These are phyloP conservation scores for Pseudomyrmex sp. DNA, from an alignment of 1,140 invertebrate species.

Conservation along the genomic window DNA sequence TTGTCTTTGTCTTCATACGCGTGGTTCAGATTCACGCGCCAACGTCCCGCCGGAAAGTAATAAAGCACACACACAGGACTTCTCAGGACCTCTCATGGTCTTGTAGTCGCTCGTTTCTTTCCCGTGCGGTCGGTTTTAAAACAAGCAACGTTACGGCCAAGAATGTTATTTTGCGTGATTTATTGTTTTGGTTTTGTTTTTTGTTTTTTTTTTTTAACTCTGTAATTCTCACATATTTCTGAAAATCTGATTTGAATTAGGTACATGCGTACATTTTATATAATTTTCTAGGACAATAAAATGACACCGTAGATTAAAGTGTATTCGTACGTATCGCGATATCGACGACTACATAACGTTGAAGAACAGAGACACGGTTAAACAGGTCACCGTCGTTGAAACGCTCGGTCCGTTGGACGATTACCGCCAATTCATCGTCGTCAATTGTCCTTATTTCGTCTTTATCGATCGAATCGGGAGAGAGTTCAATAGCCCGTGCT, in stretches of 20 bases:
- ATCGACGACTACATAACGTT: constrained; percentile 10
- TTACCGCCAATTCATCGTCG: constrained; percentile 6
- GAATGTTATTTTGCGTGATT: too few species aligned
- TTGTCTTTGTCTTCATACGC: constrained; percentile 51
- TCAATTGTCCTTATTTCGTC: constrained; percentile 6
- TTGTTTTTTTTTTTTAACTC: too few species aligned
- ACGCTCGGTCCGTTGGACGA: not conserved
- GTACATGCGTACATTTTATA: not conserved
- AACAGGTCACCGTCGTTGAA: not conserved
- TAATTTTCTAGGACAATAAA: constrained; percentile 33
- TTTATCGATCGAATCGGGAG: not conserved
- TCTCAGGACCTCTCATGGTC: not conserved
- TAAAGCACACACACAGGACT: not conserved
- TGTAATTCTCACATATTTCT: too few species aligned
- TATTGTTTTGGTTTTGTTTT: too few species aligned
- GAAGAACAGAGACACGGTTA: not conserved
- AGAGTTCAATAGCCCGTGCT: not conserved
- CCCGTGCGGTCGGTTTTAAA: too few species aligned
- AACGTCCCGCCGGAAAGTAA: constrained; percentile 21
- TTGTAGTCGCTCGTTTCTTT: not conserved
- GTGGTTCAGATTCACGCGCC: constrained; percentile 3
- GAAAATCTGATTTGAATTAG: too few species aligned
- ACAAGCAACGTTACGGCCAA: too few species aligned
- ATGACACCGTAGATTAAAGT: not conserved
- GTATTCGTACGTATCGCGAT: not conserved